Base-by-base conservation (phyloP, 2,888 invertebrate genomes). In the Epicampocera succincta region DNA sequence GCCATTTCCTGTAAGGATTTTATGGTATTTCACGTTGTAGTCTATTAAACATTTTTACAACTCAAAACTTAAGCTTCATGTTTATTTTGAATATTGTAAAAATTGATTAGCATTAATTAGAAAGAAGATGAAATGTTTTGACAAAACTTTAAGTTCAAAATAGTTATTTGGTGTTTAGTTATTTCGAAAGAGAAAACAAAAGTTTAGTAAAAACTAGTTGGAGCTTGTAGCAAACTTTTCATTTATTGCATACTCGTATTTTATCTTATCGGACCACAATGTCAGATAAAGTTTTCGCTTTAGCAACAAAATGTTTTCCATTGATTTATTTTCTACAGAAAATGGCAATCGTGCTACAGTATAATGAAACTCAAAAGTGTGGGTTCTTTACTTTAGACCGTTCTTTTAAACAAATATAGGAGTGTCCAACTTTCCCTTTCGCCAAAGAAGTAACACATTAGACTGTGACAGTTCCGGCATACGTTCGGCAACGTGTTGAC, bases 181-280 rank as follows among this genome's bases (percentile, higher is more conserved):
- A 61, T 33, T 52, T 73, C 12, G 44, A 52, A 25, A 61, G n/a
- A 25, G n/a, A 63, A 44, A 44, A n/a, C 2, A n/a, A 17, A 66
- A 46, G 40, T 42, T 58, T 40, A 15, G 12, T 50, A n/a, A 6
- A 25, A 29, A 58, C 50, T n/a, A 48, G 21, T 60, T 11, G 3
- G 13, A 60, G 52, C 33, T 68, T 66, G 42, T 75, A 58, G 50
- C 50, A 56, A 68, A 61, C 21, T 68, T 76, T 38, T n/a, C n/a
- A n/a, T 33, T 54, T 61, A 44, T 76, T 68, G 76, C n/a, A n/a
- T n/a, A n/a, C n/a, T n/a, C 52, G 33, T 60, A 17, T 38, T 58
- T 60, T 42, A 58, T 60, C 33, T 61, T 52, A 52, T 76, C 46
- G 61, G 61, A 76, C 76, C 68, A 15, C 75, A 76, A 68, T 38